Conservation (phyloP, 2,113 vertebrate species). For the Heterotilapia buettikoferi region DNA sequence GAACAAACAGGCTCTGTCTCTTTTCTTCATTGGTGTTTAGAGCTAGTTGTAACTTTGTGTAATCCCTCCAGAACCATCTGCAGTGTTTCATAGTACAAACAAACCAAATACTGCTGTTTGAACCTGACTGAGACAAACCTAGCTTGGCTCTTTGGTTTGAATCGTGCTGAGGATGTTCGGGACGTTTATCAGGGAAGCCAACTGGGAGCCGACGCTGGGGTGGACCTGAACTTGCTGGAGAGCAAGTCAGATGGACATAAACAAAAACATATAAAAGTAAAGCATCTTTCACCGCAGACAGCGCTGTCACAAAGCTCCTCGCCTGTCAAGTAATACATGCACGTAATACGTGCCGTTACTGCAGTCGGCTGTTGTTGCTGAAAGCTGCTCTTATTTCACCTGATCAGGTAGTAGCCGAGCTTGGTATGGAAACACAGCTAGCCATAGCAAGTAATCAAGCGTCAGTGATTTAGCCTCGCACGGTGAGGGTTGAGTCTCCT, state of each 20-base stretch:
- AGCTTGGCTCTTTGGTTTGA: not conserved
- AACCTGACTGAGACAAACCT: rapidly evolving
- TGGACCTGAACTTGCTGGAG: not conserved
- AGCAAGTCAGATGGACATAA: not conserved
- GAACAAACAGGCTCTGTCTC: not conserved
- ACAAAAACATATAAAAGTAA: not conserved
- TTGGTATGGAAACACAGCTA: not conserved
- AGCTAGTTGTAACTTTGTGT: not conserved
- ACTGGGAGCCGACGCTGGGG: not conserved
- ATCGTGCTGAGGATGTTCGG: not conserved
- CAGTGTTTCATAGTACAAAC: not conserved
- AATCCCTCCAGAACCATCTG: not conserved
- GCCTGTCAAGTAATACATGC: not conserved
- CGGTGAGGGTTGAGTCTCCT: not conserved
- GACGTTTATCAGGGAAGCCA: not conserved
- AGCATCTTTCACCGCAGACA: not conserved
- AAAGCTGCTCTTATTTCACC: not conserved
- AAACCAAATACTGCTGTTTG: not conserved
- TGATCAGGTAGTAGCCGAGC: not conserved
- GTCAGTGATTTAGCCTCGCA: not conserved
- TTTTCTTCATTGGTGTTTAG: not conserved
- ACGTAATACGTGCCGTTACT: not conserved
- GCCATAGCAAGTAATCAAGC: not conserved
- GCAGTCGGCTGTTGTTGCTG: not conserved
- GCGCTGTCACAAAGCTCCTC: not conserved